Evolutionary conservation across 2,113 vertebrate genomes (phyloP).

Genomic region (Himantopus leucocephalus): DNA sequence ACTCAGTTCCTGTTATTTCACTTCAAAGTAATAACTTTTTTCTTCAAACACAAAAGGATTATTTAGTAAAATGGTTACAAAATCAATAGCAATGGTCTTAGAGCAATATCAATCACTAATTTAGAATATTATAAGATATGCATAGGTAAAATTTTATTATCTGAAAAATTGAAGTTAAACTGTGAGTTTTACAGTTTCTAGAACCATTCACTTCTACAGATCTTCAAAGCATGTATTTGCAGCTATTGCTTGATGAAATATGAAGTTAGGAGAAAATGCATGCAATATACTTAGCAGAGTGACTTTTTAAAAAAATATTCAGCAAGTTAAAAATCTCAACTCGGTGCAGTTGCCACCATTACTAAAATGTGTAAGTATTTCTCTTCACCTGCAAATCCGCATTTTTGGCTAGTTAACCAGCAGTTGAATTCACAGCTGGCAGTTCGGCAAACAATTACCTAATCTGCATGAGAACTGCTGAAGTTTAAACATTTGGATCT

Average conservation of each 20-base stretch:
- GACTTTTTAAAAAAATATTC: background rate
- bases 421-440: slow-evolving; percentile 59
- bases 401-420: slow-evolving; percentile 52
- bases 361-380: background rate
- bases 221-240: background rate
- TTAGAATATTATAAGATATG: background rate
- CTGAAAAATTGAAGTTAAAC: background rate
- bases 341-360: background rate
- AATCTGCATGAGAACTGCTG: slow-evolving; percentile 61
- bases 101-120: background rate
- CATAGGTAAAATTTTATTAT: background rate
- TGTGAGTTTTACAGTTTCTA: background rate
- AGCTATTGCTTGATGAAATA: background rate
- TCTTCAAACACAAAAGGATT: background rate
- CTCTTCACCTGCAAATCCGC: slow-evolving; percentile 49
- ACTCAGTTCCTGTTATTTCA: background rate
- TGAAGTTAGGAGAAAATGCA: background rate
- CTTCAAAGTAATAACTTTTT: background rate
- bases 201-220: background rate
- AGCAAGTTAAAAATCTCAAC: background rate
- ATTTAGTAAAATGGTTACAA: background rate
- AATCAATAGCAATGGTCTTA: background rate
- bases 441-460: slow-evolving; percentile 54
- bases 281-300: background rate
- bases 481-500: slow-evolving; percentile 57